Percentiles rank a stretch among this genome's conserved stretches.
Evolutionary conservation across 1,140 invertebrate species (phyloP).

Genomic region (Sycobia sp.): DNA sequence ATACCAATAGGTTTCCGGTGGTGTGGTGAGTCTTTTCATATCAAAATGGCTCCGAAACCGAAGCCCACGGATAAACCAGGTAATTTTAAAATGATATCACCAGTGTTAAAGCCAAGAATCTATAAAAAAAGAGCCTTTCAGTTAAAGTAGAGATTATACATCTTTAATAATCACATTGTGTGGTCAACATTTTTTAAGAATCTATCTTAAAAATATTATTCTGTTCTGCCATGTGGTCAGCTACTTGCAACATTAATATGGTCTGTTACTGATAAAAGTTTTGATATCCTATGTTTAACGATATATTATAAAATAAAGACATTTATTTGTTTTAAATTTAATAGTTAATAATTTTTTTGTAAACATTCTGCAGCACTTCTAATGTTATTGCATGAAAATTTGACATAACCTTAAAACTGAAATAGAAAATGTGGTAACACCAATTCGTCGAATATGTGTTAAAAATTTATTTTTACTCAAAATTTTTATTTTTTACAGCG

Average conservation of each 20-base stretch:
- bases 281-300: too few relatives aligned
- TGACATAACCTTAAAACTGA: conserved; percentile 25
- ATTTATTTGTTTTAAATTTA: neutral
- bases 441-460: neutral
- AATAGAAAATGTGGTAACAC: too few relatives aligned
- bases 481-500: conserved; percentile 45
- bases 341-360: neutral
- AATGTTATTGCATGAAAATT: conserved; percentile 5
- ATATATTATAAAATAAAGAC: neutral
- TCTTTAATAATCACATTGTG: neutral
- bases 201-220: neutral
- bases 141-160: neutral
- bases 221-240: conserved; percentile 21
- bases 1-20: too few relatives aligned
- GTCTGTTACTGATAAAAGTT: neutral
- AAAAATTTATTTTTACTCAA: too few relatives aligned
- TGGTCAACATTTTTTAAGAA: neutral
- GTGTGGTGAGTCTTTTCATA: conserved; percentile 48
- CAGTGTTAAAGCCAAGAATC: neutral
- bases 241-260: conserved; percentile 8
- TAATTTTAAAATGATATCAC: conserved; percentile 44
- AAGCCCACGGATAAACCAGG: conserved; percentile 69
- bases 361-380: neutral
- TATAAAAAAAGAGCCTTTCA: neutral
- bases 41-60: conserved; percentile 72